Base-by-base conservation (phyloP, 2,888 invertebrate species). In the Odontomyia ornata region DNA sequence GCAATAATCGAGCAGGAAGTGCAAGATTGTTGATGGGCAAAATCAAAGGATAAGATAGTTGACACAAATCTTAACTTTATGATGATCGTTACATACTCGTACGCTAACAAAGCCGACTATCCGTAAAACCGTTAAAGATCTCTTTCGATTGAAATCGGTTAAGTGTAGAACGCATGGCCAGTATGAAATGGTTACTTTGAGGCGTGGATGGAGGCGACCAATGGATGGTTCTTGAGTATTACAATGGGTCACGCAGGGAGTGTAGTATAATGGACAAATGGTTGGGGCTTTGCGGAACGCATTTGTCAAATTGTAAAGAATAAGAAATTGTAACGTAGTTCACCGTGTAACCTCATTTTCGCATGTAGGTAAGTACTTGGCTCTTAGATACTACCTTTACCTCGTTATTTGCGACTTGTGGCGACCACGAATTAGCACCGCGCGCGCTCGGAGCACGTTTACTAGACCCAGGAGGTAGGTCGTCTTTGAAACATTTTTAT, bases 161-260 rank as follows among this genome's bases (percentile, higher is more conserved):
- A 5, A 36, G 36, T 9, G 9, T 5, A 36, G 36, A 36, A 36
- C 3, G 3, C 36, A 36, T 36, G 36, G 36, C 9, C 3, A 36
- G 36, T 36, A 36, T 9, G 9, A 5, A 5, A 3, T 36, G 36
- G 36, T n/a, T 36, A 36, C 36, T 36, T 36, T 36, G 36, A 36
- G 36, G 36, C 36, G 36, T 36, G 36, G 36, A 36, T 36, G 36
- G n/a, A n/a, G n/a, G 36, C 9, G 36, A 36, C 36, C 36, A 36
- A 36, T 36, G 36, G 64, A 15, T n/a, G 28, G 28, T 64, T 1
- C n/a, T 64, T 30, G 5, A n/a, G n/a, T n/a, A 27, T 25, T 46
- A 71, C 71, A 71, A 71, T 71, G 47, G 71, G 71, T 71, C 43
- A 67, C 23, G 67, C 43, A 43, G 36, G 67, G 67, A 67, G 67